Conservation (phyloP, 2,113 vertebrate genomes). For the Tupaia tana region DNA sequence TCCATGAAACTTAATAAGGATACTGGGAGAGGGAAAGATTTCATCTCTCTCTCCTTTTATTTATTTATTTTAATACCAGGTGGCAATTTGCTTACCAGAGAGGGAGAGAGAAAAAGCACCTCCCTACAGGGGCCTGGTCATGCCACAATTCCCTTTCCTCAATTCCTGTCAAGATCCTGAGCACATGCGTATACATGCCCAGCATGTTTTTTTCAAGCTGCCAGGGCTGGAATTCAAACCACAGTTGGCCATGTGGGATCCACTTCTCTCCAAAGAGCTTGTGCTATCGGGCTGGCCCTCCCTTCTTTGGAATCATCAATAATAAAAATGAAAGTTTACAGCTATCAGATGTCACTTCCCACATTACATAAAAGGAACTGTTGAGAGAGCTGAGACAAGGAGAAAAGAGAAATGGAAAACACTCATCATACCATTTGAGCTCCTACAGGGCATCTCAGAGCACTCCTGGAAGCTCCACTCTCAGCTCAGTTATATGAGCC, state of each 20-base stretch:
- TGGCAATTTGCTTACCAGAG: too few species aligned
- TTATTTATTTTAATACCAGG: too few species aligned
- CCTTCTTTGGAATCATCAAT: conserved; percentile 29
- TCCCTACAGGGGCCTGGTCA: too few species aligned
- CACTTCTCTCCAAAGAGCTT: too few species aligned
- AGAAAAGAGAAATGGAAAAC: not conserved
- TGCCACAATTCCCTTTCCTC: too few species aligned
- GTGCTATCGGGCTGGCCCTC: too few species aligned
- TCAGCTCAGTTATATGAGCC: not conserved
- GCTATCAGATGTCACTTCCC: not conserved
- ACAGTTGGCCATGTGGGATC: too few species aligned
- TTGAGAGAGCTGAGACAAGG: not conserved
- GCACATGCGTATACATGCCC: too few species aligned
- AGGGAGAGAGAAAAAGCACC: too few species aligned
- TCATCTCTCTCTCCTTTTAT: not conserved
- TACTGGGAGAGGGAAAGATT: not conserved
- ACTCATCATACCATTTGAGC: not conserved
- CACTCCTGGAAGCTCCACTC: not conserved
- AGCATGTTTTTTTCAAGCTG: too few species aligned
- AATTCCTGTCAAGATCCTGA: too few species aligned
- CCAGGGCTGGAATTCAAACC: too few species aligned
- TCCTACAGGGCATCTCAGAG: not conserved
- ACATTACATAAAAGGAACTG: not conserved
- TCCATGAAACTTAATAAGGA: not conserved
- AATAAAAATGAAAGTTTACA: conserved; percentile 43